phyloP scores from a whole-genome alignment of 1,140 invertebrate species.

The Pseudomyrmex gracilis region DNA sequence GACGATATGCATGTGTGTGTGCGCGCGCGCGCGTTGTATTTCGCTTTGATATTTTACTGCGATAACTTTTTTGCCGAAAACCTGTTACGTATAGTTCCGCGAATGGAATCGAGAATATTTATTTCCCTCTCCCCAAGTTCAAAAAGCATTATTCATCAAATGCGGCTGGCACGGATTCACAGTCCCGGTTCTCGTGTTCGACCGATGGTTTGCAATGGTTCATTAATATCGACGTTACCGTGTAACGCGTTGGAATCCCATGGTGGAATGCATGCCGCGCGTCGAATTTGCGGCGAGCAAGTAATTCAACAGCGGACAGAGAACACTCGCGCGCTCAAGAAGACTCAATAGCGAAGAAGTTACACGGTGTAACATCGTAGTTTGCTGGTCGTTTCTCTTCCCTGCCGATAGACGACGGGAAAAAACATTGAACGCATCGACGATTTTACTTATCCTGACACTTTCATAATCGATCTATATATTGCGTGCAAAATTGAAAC shows the following conservation, averaged over 20 bases:
- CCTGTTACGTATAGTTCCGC: background rate
- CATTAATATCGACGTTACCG: slow-evolving; percentile 69
- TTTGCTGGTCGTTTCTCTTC: background rate
- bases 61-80: background rate
- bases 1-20: no score
- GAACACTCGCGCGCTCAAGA: slow-evolving; percentile 26
- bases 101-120: background rate
- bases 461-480: no score
- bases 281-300: slow-evolving; percentile 70
- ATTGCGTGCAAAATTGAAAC: no score
- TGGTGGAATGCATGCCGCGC: slow-evolving; percentile 59
- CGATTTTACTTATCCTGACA: background rate
- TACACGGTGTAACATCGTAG: slow-evolving; percentile 35
- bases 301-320: slow-evolving; percentile 54
- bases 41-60: background rate
- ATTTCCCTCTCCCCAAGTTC: slow-evolving; percentile 6
- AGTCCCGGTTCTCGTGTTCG: slow-evolving; percentile 22
- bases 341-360: slow-evolving; percentile 64
- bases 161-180: slow-evolving; percentile 56
- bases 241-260: slow-evolving; percentile 67
- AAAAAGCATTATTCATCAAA: slow-evolving; percentile 54
- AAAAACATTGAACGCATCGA: slow-evolving; percentile 3
- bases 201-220: slow-evolving; percentile 64
- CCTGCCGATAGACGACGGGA: background rate
- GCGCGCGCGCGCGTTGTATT: background rate